Conservation (phyloP, 2,888 invertebrate species). For the Diaphora mendica region DNA sequence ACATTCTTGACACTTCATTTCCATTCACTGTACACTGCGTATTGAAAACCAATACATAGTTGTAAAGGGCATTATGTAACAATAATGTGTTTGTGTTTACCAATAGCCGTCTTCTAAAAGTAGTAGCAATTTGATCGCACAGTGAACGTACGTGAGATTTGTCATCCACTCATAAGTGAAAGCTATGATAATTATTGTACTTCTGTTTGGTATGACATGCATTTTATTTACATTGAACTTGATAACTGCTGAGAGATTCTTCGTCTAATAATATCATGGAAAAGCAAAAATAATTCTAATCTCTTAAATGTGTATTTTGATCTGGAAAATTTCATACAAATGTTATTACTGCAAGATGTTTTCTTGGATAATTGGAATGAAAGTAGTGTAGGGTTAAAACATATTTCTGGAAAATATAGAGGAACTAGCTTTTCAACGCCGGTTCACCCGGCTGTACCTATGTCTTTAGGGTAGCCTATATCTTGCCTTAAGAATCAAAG, state of each 20-base stretch:
- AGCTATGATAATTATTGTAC: constrained; percentile 1
- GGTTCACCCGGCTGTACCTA: too few relatives aligned
- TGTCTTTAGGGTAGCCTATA: too few relatives aligned
- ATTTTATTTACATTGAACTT: constrained; percentile 4
- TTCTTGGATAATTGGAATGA: too few relatives aligned
- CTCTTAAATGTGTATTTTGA: too few relatives aligned
- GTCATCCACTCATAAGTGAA: constrained; percentile 10
- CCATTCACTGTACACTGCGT: background rate
- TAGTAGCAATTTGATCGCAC: background rate
- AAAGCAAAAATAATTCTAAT: background rate
- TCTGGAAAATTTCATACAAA: too few relatives aligned
- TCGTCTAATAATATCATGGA: background rate
- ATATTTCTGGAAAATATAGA: too few relatives aligned
- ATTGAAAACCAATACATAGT: background rate
- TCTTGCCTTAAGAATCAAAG: too few relatives aligned
- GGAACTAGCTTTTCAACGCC: too few relatives aligned
- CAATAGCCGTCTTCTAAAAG: background rate
- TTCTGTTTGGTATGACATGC: background rate
- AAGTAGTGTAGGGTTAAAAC: too few relatives aligned
- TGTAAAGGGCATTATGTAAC: background rate
- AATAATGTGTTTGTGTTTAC: background rate
- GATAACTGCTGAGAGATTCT: background rate
- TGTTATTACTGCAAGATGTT: too few relatives aligned
- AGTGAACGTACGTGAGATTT: background rate
- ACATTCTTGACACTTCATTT: background rate